Evolutionary conservation across 2,113 vertebrate species (phyloP).

Genomic region (Xyliphius kryptos): DNA sequence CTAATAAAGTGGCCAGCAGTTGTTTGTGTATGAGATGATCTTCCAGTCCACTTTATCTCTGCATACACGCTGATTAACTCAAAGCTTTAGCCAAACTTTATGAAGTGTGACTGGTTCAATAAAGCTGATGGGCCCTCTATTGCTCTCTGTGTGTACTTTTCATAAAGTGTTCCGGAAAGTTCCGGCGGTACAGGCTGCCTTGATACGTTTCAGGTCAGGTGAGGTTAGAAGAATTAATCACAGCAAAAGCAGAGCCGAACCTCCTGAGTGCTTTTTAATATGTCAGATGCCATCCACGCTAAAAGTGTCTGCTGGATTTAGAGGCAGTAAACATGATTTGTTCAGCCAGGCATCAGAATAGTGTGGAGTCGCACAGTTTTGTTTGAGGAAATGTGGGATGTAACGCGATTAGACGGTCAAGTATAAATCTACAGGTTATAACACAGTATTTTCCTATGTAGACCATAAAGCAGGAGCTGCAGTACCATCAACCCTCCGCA

Average conservation of each 20-base stretch:
- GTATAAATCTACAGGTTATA: too few relatives aligned
- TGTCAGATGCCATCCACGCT: slow-evolving; percentile 10
- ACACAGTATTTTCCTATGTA: too few relatives aligned
- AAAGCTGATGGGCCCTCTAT: slow-evolving; percentile 14
- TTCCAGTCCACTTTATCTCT: slow-evolving; percentile 11
- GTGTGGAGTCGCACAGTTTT: not conserved
- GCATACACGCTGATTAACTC: not conserved
- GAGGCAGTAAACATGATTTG: not conserved
- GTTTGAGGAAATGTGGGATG: not conserved
- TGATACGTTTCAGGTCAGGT: slow-evolving; percentile 24
- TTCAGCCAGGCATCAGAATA: not conserved
- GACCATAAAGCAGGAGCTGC: too few relatives aligned
- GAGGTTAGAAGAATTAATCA: slow-evolving; percentile 28
- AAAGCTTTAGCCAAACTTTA: slow-evolving; percentile 1
- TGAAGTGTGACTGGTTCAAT: slow-evolving; percentile 22
- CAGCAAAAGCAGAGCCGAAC: not conserved
- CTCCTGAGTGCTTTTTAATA: slow-evolving; percentile 20
- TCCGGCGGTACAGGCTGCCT: slow-evolving; percentile 15
- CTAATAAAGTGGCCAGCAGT: too few relatives aligned
- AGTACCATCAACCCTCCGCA: too few relatives aligned
- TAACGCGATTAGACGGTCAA: not conserved
- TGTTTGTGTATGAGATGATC: too few relatives aligned
- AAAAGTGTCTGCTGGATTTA: not conserved
- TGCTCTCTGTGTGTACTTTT: not conserved
- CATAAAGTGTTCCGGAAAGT: slow-evolving; percentile 15